Percentiles rank a stretch among this genome's conserved stretches.
Evolutionary conservation across 2,113 vertebrate genomes (phyloP).

Genomic region (Oceanites oceanicus): DNA sequence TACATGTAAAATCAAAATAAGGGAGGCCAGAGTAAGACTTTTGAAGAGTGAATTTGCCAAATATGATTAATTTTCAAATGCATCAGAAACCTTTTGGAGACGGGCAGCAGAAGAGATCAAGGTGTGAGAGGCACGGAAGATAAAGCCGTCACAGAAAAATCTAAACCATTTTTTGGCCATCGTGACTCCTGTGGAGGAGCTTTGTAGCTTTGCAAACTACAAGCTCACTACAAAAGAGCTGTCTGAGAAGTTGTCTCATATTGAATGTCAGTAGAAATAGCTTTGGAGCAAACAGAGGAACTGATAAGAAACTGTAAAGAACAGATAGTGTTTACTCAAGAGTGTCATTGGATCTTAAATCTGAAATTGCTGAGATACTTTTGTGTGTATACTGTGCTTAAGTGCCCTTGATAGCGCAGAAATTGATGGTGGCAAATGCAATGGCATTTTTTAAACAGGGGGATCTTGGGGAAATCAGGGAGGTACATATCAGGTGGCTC

Average conservation of each 20-base stretch:
- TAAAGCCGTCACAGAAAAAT: neutral
- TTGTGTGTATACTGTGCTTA: neutral
- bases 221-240: neutral
- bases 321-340: neutral
- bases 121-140: neutral
- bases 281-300: neutral
- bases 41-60: neutral
- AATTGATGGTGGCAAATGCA: neutral
- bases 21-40: neutral
- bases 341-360: neutral
- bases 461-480: neutral
- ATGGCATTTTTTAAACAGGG: neutral
- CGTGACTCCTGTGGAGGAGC: neutral
- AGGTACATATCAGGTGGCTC: neutral
- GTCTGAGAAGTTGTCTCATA: neutral
- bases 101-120: neutral
- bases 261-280: neutral
- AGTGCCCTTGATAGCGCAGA: neutral
- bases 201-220: neutral
- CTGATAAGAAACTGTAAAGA: neutral
- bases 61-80: neutral
- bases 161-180: neutral
- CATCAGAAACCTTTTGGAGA: neutral
- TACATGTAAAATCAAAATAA: neutral
- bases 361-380: conserved; percentile 25